Evolutionary conservation across 2,113 vertebrate species (phyloP), one percentile per base, ranked within the genome.

Genomic region (Triplophysa rosa): DNA sequence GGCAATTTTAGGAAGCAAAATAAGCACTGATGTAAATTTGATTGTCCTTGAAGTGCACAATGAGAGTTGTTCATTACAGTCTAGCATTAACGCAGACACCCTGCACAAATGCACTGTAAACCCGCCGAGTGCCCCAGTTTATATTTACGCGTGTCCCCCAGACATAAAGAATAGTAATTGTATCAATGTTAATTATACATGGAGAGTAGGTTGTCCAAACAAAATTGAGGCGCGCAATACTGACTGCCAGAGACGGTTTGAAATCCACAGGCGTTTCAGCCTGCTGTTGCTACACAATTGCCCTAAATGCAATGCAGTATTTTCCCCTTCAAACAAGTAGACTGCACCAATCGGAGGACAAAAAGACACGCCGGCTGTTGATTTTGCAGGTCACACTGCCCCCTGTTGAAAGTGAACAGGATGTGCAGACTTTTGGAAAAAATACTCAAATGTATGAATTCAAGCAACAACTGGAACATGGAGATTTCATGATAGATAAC

Each of bases 141-240:
- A 79, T 88, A 87, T 92, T 89, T 88, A 87, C 85, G 75, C 83
- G 72, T 83, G 83, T 88, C 87, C 85, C 33, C 45, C 56, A 84
- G 88, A 90, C 82, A 83, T 83, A 82, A 80, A 80, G 87, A 86
- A 90, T 86, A 83, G 89, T 92, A 89, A 92, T 92, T 86, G 86
- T 90, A 90, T 89, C 89, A 83, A 83, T 83, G 84, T 87, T 93
- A 92, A 92, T 92, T 92, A 91, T 87, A 90, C 87, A 87, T 89
- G 85, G 86, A 86, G 89, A 87, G 84, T 75, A 81, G 79, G 80
- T 88, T 86, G 88, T 89, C 88, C 83, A 91, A 89, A 92, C 90
- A 89, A 87, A 90, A 89, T 85, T 89, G 89, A 91, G 87, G 91
- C 90, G 85, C 88, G 87, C 89, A 90, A 92, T 84, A 83, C 87